These are phyloP conservation scores for Eristalinus aeneus DNA, from an alignment of 2,888 invertebrate species.

Conservation along the genomic window DNA sequence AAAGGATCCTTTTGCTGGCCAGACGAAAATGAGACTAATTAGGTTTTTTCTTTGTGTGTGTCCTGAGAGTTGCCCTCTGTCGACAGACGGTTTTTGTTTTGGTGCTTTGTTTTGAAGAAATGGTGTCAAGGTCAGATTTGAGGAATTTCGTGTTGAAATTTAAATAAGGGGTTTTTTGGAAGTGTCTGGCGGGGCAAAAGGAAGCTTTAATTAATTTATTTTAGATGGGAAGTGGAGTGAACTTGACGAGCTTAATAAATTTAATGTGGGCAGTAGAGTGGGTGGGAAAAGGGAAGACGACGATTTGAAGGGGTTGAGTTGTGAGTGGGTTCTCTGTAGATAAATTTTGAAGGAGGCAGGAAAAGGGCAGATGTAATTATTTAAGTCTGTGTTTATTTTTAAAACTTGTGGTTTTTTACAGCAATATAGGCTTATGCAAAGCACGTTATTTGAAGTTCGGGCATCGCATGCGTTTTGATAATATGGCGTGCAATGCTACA, in stretches of 20 bases:
- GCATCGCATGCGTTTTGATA: no score
- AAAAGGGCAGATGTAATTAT: no score
- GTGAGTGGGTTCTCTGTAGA: no score
- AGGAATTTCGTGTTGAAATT: neutral
- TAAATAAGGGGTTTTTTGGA: slow-evolving; percentile 8
- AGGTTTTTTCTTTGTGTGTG: slow-evolving; percentile 28
- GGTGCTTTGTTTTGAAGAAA: slow-evolving; percentile 23
- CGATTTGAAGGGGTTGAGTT: no score
- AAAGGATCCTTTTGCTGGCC: slow-evolving; percentile 45
- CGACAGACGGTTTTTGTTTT: neutral
- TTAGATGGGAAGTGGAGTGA: neutral
- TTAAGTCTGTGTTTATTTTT: no score
- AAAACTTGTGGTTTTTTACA: no score
- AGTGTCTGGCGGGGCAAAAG: neutral
- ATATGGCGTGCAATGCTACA: no score
- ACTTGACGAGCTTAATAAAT: neutral
- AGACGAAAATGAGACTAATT: slow-evolving; percentile 67
- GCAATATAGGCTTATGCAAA: no score
- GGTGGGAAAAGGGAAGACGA: neutral
- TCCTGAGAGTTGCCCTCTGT: neutral
- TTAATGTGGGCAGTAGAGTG: neutral
- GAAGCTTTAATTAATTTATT: slow-evolving; percentile 1
- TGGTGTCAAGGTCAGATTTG: slow-evolving; percentile 57
- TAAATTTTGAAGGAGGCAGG: no score
- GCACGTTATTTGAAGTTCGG: no score